These are phyloP conservation scores for Etheostoma spectabile DNA, from an alignment of 2,113 vertebrate species.

Conservation along the genomic window DNA sequence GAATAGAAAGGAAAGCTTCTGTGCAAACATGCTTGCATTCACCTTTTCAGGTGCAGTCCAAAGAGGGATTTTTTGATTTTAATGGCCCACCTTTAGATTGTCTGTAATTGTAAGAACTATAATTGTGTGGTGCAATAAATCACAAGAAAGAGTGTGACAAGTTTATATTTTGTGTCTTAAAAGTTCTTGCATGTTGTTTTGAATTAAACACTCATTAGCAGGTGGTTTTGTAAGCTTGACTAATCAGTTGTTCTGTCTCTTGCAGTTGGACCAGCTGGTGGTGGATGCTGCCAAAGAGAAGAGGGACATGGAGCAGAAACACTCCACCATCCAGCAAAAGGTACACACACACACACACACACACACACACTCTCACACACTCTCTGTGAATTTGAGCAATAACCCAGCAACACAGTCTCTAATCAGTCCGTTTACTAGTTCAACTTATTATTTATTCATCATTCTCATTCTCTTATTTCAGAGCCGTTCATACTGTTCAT, in stretches of 20 bases:
- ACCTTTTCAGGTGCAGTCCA: background rate
- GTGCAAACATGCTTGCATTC: fast-evolving
- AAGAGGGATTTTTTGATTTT: background rate
- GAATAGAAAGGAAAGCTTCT: background rate
- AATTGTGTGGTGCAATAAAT: background rate
- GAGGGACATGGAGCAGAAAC: conserved; percentile 96
- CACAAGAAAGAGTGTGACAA: background rate
- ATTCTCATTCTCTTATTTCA: too few species aligned
- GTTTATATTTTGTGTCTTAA: background rate
- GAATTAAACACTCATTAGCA: conserved; percentile 19
- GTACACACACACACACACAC: conserved; percentile 79
- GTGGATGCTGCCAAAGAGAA: conserved; percentile 95
- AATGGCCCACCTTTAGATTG: background rate
- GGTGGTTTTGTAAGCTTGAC: conserved; percentile 48
- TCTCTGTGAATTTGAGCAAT: background rate
- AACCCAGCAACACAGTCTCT: too few species aligned
- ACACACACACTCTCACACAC: too few species aligned
- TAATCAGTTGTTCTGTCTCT: conserved; percentile 62
- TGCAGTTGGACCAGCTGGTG: conserved; percentile 95
- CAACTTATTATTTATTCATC: too few species aligned
- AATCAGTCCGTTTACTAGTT: too few species aligned
- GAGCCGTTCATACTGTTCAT: too few species aligned
- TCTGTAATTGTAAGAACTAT: background rate
- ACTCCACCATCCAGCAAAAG: conserved; percentile 99
- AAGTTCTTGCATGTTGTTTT: background rate